Evolutionary conservation across 2,888 invertebrate species (phyloP).

Genomic region (Halocaridina rubra): DNA sequence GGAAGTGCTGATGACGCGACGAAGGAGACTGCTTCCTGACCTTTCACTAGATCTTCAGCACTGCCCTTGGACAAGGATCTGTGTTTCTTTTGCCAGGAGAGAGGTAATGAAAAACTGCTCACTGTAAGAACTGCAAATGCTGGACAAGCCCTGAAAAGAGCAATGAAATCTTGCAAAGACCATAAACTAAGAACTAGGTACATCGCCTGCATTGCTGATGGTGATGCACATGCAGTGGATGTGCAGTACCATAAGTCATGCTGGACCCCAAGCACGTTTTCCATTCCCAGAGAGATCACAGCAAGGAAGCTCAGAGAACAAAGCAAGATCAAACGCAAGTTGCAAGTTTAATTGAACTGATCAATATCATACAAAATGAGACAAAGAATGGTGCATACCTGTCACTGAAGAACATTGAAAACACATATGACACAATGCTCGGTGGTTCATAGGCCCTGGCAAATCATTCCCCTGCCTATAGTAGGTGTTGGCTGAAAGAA

Average conservation of each 20-base stretch:
- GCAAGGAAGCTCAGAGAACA: no score
- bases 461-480: neutral
- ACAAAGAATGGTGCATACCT: neutral
- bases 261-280: neutral
- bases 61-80: neutral
- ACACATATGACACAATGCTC: neutral
- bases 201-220: neutral
- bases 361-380: neutral
- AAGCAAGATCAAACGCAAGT: neutral
- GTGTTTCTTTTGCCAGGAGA: neutral
- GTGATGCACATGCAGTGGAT: neutral
- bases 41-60: neutral
- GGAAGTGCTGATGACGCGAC: no score
- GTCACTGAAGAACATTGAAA: neutral
- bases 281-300: no score
- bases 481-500: neutral
- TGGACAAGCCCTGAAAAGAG: neutral
- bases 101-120: neutral
- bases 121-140: neutral
- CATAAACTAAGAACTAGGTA: neutral
- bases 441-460: neutral
- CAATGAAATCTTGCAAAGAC: no score
- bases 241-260: neutral
- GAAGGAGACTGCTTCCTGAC: no score
- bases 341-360: neutral